Conservation (phyloP, 2,888 invertebrate genomes). For the Tridacna gigas region DNA sequence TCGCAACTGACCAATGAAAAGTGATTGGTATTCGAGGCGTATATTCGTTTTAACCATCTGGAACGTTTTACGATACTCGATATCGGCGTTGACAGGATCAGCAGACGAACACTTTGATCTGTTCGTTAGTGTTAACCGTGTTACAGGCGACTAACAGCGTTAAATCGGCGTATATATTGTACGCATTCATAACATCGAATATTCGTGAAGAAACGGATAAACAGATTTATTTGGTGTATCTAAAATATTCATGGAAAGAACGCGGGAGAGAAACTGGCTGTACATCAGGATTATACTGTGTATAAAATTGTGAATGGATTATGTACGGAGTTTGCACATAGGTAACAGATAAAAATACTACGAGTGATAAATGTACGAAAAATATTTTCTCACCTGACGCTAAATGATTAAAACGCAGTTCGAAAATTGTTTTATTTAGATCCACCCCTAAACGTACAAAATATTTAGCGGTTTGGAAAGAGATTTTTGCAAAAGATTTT, state of each 20-base stretch:
- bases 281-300: neutral
- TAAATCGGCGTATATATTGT: neutral
- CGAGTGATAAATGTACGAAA: conserved; percentile 9
- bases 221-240: neutral
- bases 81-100: neutral
- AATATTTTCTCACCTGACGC: neutral
- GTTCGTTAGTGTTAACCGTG: neutral
- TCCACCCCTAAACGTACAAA: too few species aligned
- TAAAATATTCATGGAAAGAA: conserved; percentile 12
- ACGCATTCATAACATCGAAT: neutral
- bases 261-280: neutral
- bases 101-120: conserved; percentile 10
- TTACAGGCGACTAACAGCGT: neutral
- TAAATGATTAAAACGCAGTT: neutral
- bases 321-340: neutral
- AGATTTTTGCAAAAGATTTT: too few species aligned
- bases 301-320: conserved; percentile 13
- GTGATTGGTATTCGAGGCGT: neutral
- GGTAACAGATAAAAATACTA: conserved; percentile 11
- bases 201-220: neutral
- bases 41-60: neutral
- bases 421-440: neutral
- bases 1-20: conserved; percentile 6
- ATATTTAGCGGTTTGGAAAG: too few species aligned
- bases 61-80: neutral